Conservation (phyloP, 2,797 vertebrate genomes). For the Babyrousa celebensis region DNA sequence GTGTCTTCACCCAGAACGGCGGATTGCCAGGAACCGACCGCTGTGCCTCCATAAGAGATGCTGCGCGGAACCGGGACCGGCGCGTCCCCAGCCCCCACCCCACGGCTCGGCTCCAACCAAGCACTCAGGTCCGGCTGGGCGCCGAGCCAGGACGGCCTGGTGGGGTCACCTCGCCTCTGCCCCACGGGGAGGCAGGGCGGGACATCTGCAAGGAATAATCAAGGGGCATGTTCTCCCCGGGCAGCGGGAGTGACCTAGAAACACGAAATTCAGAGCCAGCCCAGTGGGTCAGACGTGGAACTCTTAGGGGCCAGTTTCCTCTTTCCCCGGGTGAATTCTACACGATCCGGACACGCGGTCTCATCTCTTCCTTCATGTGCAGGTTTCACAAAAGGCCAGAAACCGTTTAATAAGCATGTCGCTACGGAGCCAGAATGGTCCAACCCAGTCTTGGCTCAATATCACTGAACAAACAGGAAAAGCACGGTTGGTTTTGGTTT, state of each 20-base stretch:
- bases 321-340: background rate
- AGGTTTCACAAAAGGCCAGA: background rate
- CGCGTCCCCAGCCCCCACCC: too few species aligned
- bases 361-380: background rate
- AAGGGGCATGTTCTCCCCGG: background rate
- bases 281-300: background rate
- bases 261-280: accelerated
- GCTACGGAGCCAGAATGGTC: background rate
- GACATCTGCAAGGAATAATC: accelerated
- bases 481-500: background rate
- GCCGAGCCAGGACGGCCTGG: too few species aligned
- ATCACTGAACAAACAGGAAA: accelerated
- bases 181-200: accelerated
- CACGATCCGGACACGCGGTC: accelerated
- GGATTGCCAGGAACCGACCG: background rate
- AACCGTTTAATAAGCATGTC: accelerated
- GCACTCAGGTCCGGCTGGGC: accelerated
- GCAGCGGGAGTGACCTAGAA: background rate
- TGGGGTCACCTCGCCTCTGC: background rate
- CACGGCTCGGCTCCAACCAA: accelerated
- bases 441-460: background rate
- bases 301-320: too few species aligned
- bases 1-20: background rate
- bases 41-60: accelerated
- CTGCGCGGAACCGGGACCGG: accelerated